Base-by-base conservation (phyloP, 2,797 vertebrate genomes). In the Microhierax caerulescens region DNA sequence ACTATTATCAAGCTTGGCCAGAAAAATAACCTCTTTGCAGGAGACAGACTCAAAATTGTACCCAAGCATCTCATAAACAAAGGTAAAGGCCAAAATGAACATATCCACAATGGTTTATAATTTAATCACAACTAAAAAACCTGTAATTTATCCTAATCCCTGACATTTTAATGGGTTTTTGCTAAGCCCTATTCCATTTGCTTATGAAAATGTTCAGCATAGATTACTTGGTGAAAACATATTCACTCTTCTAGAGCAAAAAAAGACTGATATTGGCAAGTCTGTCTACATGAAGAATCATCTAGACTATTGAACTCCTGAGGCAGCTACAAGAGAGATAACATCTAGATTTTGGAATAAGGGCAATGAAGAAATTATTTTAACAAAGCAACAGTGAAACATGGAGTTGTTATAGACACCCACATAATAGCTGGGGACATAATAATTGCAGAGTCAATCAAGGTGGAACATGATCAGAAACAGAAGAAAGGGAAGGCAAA, bases 371-470 rank as follows among this genome's bases (percentile, higher is more conserved):
- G 75, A 95, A 97, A 88, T 72, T 79, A 19, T 94, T 97, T 90
- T 78, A 91, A 77, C 77, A 93, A 95, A 93, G n/a, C 43, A 95
- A 84, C 65, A 81, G 20, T 59, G 65, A 95, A 90, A 92, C 30
- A 57, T 6, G 8, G 59, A 74, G 84, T 41, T 88, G 88, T 83
- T 88, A 60, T 14, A 87, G 82, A 50, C 48, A 88, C 79, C 50
- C 34, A 67, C 28, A 50, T 81, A 79, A 93, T 74, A 93, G 64
- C 60, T 36, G 60, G 37, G 72, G 74, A 95, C 83, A 43, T 65
- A 27, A 30, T 96, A 83, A 96, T 94, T 93, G 82, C 60, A 47
- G 5, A 36, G 92, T 91, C 92, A 92, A 78, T 94, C 78, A 88
- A 91, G 67, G 69, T 54, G 20, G 79, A 95, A 73, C 64, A 84